These are phyloP conservation scores for Formicarius rufipectus DNA, from an alignment of 2,113 vertebrate species.

Conservation along the genomic window DNA sequence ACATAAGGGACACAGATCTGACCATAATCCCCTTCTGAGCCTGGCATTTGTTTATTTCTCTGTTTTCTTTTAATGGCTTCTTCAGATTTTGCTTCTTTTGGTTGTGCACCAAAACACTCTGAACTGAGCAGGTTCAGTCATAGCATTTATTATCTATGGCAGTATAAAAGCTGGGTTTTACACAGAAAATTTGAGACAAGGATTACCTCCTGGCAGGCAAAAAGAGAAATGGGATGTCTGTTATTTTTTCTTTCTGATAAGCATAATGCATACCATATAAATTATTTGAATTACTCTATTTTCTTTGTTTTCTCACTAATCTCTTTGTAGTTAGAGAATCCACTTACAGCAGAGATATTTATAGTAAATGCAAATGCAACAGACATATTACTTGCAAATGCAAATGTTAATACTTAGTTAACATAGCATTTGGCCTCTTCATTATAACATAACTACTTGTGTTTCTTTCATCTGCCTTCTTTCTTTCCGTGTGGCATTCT, in stretches of 20 bases:
- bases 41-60: background rate
- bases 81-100: background rate
- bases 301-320: background rate
- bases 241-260: background rate
- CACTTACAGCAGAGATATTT: background rate
- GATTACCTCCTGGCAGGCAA: background rate
- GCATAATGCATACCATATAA: background rate
- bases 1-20: background rate
- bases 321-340: background rate
- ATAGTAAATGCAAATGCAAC: background rate
- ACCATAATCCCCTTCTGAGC: background rate
- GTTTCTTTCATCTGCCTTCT: background rate
- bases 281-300: background rate
- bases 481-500: background rate
- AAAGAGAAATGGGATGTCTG: background rate
- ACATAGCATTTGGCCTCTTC: background rate
- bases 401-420: background rate
- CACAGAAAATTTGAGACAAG: background rate
- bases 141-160: background rate
- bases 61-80: background rate
- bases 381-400: background rate
- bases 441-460: background rate
- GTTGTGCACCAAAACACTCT: background rate
- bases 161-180: background rate
- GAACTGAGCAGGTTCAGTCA: background rate